Base-by-base conservation (phyloP, 2,113 vertebrate species). In the Tinamus guttatus region DNA sequence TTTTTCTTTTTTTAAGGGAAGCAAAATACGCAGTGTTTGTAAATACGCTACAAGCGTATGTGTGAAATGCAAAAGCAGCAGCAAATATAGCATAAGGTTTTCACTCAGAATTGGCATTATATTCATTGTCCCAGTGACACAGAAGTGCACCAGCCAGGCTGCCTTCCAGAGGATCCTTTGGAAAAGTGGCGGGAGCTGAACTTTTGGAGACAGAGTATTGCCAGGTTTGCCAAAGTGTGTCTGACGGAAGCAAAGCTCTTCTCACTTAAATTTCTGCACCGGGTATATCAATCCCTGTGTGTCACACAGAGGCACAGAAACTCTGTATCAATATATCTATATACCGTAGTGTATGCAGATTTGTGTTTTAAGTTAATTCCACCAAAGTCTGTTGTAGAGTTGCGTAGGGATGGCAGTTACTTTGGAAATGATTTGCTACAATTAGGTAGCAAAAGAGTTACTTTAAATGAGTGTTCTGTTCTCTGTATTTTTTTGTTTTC, bases 161-260 rank as follows among this genome's bases (percentile, higher is more conserved):
- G 73, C 56, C 7, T 2, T 78, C 51, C 77, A 67, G 36, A 67
- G 76, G 40, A 62, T 47, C 80, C 19, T 40, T 70, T 85, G 27
- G 40, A 81, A 80, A 36, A 47, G 32, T n/a, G 5, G 0, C 0
- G 2, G 7, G n/a, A 56, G 17, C 19, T 9, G 63, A 58, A 65
- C 32, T 36, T 73, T 83, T 30, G 28, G 58, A 79, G 27, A 13
- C 20, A 14, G 25, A 38, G 11, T 70, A 24, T 47, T 74, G 9
- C 79, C 82, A 65, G 9, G 15, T 36, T 91, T 6, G 11, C 36
- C 40, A 13, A 45, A 38, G 30, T 12, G 8, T 40, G n/a, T 76
- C 27, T 85, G 43, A 13, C 0, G 2, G 24, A 58, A 82, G 41
- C n/a, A 18, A 74, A 62, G 20, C 4, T 74, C 10, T 4, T 83